Conservation (phyloP, 2,113 vertebrate genomes). For the Campylorhamphus procurvoides region DNA sequence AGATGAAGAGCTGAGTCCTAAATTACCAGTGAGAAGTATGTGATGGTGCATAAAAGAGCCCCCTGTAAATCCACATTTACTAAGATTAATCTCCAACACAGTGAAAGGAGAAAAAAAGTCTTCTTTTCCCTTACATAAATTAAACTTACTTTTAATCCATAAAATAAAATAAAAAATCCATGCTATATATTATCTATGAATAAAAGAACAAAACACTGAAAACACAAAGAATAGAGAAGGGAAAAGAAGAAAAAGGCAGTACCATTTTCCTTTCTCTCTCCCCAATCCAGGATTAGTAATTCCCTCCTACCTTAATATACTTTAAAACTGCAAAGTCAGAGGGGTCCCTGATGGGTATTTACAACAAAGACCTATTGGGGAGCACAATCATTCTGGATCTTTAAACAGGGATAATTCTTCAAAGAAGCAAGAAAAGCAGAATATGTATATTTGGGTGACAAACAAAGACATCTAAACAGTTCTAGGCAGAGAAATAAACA, state of each 20-base stretch:
- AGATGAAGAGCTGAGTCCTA: background rate
- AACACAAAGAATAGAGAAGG: background rate
- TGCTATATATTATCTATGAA: background rate
- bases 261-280: background rate
- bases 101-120: background rate
- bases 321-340: background rate
- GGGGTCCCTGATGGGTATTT: background rate
- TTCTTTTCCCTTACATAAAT: background rate
- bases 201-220: background rate
- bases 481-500: background rate
- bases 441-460: background rate
- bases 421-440: background rate
- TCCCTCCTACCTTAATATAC: background rate
- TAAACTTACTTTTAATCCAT: background rate
- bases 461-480: background rate
- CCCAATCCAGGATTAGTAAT: background rate
- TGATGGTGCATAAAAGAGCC: background rate
- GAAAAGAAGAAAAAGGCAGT: accelerated
- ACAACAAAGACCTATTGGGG: background rate
- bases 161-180: background rate
- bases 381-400: background rate
- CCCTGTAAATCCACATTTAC: background rate
- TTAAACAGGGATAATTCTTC: background rate
- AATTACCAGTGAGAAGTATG: background rate
- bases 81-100: background rate